Evolutionary conservation across 2,113 vertebrate species (phyloP).

Genomic region (Tetrax tetrax): DNA sequence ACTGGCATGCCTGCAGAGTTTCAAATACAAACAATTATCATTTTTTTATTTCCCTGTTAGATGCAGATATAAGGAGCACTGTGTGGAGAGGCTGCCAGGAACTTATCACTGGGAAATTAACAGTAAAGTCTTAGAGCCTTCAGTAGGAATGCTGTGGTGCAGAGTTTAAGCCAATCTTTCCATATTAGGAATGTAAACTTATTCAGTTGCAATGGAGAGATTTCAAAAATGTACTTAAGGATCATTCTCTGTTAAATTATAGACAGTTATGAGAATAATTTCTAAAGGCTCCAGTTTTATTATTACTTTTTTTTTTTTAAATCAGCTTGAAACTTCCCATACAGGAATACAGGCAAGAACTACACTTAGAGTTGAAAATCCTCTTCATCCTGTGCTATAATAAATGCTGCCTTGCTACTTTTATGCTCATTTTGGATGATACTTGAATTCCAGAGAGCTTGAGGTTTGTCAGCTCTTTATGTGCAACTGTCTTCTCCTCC

Average conservation of each 20-base stretch:
- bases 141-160: neutral
- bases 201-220: neutral
- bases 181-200: neutral
- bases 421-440: neutral
- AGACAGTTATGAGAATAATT: neutral
- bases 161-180: slow-evolving; percentile 21
- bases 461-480: neutral
- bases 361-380: neutral
- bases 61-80: neutral
- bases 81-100: slow-evolving; percentile 12
- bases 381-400: neutral
- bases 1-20: neutral
- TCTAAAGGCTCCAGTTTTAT: neutral
- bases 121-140: neutral
- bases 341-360: neutral
- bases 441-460: neutral
- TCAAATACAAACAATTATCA: neutral
- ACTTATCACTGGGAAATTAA: slow-evolving; percentile 34
- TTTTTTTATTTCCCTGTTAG: neutral
- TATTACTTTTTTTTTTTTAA: neutral
- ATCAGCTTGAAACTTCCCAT: neutral
- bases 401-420: slow-evolving; percentile 26
- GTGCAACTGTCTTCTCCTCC: neutral
- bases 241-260: neutral
- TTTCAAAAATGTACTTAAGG: neutral